Conservation (phyloP, 1,140 invertebrate species). For the Drosophila pruinosa region DNA sequence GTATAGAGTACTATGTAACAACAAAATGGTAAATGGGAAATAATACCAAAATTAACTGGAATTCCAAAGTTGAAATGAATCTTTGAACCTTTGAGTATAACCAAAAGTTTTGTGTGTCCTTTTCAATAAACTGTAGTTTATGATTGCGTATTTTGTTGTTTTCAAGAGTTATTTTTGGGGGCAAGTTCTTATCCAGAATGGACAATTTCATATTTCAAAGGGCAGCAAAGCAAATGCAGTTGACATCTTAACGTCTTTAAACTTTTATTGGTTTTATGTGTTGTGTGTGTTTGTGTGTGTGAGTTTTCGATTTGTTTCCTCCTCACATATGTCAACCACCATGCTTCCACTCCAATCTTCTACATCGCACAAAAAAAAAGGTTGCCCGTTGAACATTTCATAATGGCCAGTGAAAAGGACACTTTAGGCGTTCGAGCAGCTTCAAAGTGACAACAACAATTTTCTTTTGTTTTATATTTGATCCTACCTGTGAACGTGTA, state of each 20-base stretch:
- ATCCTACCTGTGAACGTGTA: constrained; percentile 40
- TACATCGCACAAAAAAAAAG: constrained; percentile 13
- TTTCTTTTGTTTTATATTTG: constrained; percentile 64
- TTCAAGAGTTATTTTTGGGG: constrained; percentile 30
- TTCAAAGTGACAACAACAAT: constrained; percentile 64
- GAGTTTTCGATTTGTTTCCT: constrained; percentile 58
- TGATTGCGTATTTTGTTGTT: constrained; percentile 27
- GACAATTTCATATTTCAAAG: constrained; percentile 75
- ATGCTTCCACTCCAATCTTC: background rate
- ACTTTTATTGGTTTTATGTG: constrained; percentile 69
- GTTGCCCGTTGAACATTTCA: constrained; percentile 34
- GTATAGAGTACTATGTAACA: background rate
- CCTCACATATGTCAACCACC: constrained; percentile 1
- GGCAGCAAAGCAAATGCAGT: constrained; percentile 60
- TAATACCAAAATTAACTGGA: constrained; percentile 20
- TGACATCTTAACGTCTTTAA: constrained; percentile 76
- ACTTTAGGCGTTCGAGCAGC: constrained; percentile 60
- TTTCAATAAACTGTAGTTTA: constrained; percentile 61
- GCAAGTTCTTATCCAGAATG: constrained; percentile 19
- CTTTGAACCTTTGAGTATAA: background rate
- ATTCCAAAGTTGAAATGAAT: constrained; percentile 12
- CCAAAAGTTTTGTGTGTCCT: constrained; percentile 15
- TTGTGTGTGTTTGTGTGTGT: constrained; percentile 46
- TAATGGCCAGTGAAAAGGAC: constrained; percentile 66
- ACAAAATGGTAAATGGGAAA: background rate